Evolutionary conservation across 2,797 vertebrate species (phyloP), one percentile per base, ranked within the genome.

Genomic region (Catostomus latipinnis): DNA sequence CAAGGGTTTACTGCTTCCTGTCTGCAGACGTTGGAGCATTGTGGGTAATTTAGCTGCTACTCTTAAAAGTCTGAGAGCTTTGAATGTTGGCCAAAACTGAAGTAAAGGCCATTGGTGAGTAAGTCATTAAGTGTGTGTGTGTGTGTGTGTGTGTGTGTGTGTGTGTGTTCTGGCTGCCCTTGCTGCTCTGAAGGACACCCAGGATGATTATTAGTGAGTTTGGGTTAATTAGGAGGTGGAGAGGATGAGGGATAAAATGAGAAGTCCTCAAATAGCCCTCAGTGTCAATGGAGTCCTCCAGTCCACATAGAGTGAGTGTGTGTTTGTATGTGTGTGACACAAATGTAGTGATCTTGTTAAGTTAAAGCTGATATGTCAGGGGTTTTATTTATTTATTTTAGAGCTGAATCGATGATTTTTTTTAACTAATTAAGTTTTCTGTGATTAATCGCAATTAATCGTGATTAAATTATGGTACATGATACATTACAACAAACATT

Each of bases 191-290:
- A 88, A 88, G 87, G 87, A 83, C 85, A 58, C 70, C 58, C 75
- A 75, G 73, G 83, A 88, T 87, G 84, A 84, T 87, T 88, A 86
- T 83, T 83, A 68, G 76, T 80, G 76, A 71, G 81, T 70, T 79
- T 85, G 77, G 81, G 81, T 86, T 86, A 80, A 88, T 88, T 87
- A 88, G 81, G 71, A 86, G 74, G 75, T 67, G 53, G 43, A 71
- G 57, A 14, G 46, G 75, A 73, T 79, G 84, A 84, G 83, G 70
- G 84, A 84, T 84, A 86, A 87, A 86, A 84, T 84, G 76, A 83
- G 74, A 84, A 18, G 34, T 66, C 74, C 78, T 87, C 74, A 81
- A 86, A 82, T 84, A 83, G 72, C 76, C 66, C 18, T 73, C 69
- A 74, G 81, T 78, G 70, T 82, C 82, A 80, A 66, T 61, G 74